Evolutionary conservation across 2,113 vertebrate genomes (phyloP), one percentile per base, ranked within the genome.

Genomic region (Misgurnus mizolepis): DNA sequence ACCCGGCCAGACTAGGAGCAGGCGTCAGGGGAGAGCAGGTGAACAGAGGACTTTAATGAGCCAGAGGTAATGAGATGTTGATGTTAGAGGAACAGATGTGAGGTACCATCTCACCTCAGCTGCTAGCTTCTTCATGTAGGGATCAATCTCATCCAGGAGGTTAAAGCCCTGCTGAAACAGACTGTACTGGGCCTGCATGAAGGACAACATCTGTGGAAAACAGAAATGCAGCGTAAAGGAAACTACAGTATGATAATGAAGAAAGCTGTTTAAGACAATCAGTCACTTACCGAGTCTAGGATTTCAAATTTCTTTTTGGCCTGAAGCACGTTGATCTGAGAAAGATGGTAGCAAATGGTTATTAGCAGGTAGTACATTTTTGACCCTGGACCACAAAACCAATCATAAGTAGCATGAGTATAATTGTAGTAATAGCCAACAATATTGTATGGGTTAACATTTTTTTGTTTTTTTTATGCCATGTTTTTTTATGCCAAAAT

Each of bases 111-210:
- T 86, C 89, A 98, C 98, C 94, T 98, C 94, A 65, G 90, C 93
- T 66, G 96, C 96, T 70, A 98, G 93, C 41, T 96, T 95, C 85
- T 97, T 97, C 96, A 99, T 99, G 78, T 96, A 96, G 40, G 98
- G 97, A 73, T 94, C 93, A 53, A 99, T 95, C 85, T 98, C 96
- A 79, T 95, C 93, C 85, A 99, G 92, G 6, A 97, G 95, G 87
- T 96, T 94, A 84, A 96, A 98, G 83, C 97, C 97, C 91, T 99
- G 97, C 71, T 98, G 96, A 88, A 99, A 99, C 88, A 98, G 93
- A n/a, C 94, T 91, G 92, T 97, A 93, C 89, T 99, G 98, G 39
- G 98, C 98, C 47, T 94, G 95, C 96, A 99, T 98, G 90, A 98
- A 98, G 0, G 97, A 98, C 74, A 99, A 89, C 96, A 98, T 98